A percentile compares a stretch with the other conserved stretches of the same genome.
phyloP scores from a whole-genome alignment of 2,797 vertebrate species.

The Nyctalus aviator region DNA sequence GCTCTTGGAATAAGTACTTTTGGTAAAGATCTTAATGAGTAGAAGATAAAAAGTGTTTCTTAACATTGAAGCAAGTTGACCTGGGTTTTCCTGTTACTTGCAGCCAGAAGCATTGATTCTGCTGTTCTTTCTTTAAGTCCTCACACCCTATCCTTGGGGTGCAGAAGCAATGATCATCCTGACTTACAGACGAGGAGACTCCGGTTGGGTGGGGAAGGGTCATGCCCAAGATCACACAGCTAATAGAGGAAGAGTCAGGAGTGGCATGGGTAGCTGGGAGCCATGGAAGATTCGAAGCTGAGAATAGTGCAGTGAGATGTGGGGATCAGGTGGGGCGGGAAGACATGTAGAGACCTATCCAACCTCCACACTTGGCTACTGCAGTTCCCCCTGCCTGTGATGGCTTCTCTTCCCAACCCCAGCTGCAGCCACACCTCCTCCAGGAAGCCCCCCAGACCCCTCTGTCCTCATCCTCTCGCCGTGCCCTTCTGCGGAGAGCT shows the following conservation, averaged over 20 bases:
- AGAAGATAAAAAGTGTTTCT: neutral
- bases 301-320: neutral
- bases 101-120: neutral
- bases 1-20: neutral
- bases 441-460: neutral
- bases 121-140: neutral
- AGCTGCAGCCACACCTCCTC: neutral
- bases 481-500: constrained; percentile 69
- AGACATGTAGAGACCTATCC: neutral
- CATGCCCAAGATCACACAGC: neutral
- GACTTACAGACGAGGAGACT: neutral
- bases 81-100: neutral
- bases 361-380: neutral
- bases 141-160: accelerated
- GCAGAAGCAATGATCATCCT: neutral
- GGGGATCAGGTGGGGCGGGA: neutral
- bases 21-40: neutral
- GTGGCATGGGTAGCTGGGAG: neutral
- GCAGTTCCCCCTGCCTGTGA: neutral
- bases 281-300: neutral
- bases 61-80: neutral
- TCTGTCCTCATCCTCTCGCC: neutral
- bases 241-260: neutral
- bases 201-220: neutral
- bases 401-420: neutral